These are phyloP conservation scores for Tursiops truncatus DNA, from an alignment of 2,113 vertebrate genomes.

Conservation along the genomic window DNA sequence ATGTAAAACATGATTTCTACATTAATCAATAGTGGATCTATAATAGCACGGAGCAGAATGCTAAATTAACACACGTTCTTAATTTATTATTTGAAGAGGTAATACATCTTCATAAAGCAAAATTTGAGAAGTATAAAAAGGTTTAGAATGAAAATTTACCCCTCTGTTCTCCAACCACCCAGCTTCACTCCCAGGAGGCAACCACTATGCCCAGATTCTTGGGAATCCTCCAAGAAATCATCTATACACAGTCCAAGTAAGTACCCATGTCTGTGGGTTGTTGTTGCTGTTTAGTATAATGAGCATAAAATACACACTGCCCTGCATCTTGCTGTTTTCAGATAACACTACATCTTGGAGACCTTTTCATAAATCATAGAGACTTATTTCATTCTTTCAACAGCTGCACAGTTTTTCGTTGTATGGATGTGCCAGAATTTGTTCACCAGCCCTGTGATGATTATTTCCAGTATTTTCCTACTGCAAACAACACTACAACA, in stretches of 20 bases:
- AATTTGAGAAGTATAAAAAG: neutral
- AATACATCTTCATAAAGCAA: neutral
- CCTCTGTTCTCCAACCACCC: neutral
- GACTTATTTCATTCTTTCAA: neutral
- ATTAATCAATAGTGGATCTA: neutral
- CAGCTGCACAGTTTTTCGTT: neutral
- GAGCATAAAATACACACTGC: neutral
- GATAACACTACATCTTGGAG: neutral
- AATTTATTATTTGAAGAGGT: slow-evolving; percentile 23
- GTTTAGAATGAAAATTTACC: neutral
- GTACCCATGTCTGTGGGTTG: neutral
- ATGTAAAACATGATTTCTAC: slow-evolving; percentile 36
- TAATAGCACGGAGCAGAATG: neutral
- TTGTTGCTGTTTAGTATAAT: neutral
- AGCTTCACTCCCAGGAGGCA: neutral
- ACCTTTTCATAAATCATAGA: neutral
- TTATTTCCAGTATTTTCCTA: neutral
- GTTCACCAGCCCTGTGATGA: neutral
- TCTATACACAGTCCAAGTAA: neutral
- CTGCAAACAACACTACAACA: neutral
- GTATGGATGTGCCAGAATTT: neutral
- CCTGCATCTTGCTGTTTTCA: neutral
- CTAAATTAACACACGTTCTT: neutral
- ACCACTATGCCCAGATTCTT: neutral
- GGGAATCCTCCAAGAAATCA: neutral